Evolutionary conservation across 1,140 invertebrate genomes (phyloP), one percentile per base, ranked within the genome.

Genomic region (Telenomus remus): DNA sequence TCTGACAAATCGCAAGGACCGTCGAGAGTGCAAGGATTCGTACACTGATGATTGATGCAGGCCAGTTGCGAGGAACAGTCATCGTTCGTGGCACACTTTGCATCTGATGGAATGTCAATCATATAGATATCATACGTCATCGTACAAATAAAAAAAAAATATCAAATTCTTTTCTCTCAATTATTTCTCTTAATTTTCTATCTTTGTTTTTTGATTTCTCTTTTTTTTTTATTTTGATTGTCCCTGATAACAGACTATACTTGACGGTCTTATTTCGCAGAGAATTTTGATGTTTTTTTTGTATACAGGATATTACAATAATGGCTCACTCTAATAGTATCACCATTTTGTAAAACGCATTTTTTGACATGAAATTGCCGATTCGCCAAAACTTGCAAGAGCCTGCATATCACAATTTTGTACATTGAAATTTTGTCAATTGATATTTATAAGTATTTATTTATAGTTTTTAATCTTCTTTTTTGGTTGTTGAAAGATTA

Each of bases 1-100:
- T 94, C 89, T 19, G 89, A 81, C 37, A 86, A 82, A 12, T 90
- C 82, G 79, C 94, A 95, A 0, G 93, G 93, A 79, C 93, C 94
- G 12, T 90, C 88, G 56, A 90, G 85, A 10, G 88, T 88, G 81
- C 93, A 95, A 10, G 93, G 94, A 84, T 94, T 95, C 37, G 92
- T 88, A 79, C 95, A 97, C 59, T 92, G 90, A 4, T 92, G 90
- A 81, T 93, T 91, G 65, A 95, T 89, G 82, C 96, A 97, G 42
- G 94, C 92, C 85, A 94, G 90, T 76, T 92, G 91, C 8, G 87
- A 82, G 7, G 93, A 90, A 84, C 95, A 97, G 61, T 94, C 92
- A 53, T 89, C 86, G 83, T 94, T 90, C 14, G 90, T 89, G 50
- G 89, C 81, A 81, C 94, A 95, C 82, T 92, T 93, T 73, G 93